phyloP scores from a whole-genome alignment of 2,888 invertebrate species.

The Euproctis similis region DNA sequence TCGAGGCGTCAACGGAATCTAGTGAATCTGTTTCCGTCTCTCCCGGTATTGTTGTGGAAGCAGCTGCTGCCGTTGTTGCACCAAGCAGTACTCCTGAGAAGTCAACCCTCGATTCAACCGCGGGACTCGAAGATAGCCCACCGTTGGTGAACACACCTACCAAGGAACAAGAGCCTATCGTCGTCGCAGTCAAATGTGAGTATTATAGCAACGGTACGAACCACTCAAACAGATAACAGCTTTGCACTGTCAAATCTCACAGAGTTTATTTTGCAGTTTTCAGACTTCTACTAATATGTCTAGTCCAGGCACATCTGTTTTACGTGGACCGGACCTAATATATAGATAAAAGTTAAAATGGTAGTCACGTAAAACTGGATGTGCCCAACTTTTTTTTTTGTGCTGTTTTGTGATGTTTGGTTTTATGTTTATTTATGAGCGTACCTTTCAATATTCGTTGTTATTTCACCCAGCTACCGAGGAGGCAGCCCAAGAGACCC shows the following conservation, averaged over 20 bases:
- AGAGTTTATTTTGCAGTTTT: slow-evolving; percentile 71
- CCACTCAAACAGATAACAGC: slow-evolving; percentile 43
- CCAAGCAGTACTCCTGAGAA: slow-evolving; percentile 25
- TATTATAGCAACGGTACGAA: slow-evolving; percentile 28
- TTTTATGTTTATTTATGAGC: slow-evolving; percentile 68
- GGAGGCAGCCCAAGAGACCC: slow-evolving; percentile 76
- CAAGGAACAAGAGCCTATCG: slow-evolving; percentile 47
- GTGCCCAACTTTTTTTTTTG: slow-evolving; percentile 54
- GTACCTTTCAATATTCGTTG: slow-evolving; percentile 72
- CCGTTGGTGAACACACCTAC: slow-evolving; percentile 61
- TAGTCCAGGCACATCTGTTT: slow-evolving; percentile 49
- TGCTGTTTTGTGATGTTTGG: slow-evolving; percentile 73
- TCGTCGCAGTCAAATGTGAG: slow-evolving; percentile 63
- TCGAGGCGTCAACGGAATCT: slow-evolving; percentile 5
- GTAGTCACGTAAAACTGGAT: slow-evolving; percentile 39
- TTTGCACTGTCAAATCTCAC: slow-evolving; percentile 66
- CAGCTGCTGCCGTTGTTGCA: neutral
- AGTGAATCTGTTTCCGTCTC: neutral
- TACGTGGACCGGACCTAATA: slow-evolving; percentile 31
- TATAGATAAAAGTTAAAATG: slow-evolving; percentile 13
- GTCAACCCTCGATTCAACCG: slow-evolving; percentile 22
- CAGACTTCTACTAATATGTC: slow-evolving; percentile 62
- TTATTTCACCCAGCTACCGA: slow-evolving; percentile 77
- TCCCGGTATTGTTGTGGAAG: neutral
- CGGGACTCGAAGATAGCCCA: slow-evolving; percentile 45